Base-by-base conservation (phyloP, 2,113 vertebrate species). In the Pterocles gutturalis region DNA sequence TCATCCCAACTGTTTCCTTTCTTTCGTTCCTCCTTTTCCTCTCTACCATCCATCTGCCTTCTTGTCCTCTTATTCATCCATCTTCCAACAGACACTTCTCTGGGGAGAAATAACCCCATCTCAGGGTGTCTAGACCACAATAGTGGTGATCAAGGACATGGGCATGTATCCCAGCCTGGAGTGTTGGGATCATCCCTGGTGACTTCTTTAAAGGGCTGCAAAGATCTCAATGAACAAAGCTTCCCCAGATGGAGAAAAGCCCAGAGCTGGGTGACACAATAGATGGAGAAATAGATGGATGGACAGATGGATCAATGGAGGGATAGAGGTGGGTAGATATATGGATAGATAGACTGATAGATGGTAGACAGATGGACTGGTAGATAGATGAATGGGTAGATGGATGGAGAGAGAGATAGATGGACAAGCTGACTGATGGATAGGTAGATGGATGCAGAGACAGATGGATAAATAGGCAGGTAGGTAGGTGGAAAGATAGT, bases 131-230 rank as follows among this genome's bases (percentile, higher is more conserved):
- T 19, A 55, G 36, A 13, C 14, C 6, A 7, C 26, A 15, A 19
- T 0, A 0, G 9, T 53, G 31, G 4, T 31, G 38, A 41, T 36
- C 18, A 49, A 60, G 28, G 70, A 67, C 3, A 2, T 3, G 10
- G 70, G 10, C 11, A 17, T n/a, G 1, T 81, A 41, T 75, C 60
- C 34, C 33, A 65, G 22, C 1, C 10, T 48, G 66, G 38, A 58
- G 24, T 10, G 15, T 2, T 61, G 22, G 6, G 54, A 5, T 83
- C 6, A 53, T 46, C 41, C 51, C 36, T 1, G 2, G 19, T 43
- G 22, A n/a, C 4, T 49, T 55, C 58, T 64, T 38, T 45, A 45
- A 33, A 20, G n/a, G 7, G 29, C 7, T 3, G 0, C 26, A 9
- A 41, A 83, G 25, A 5, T 69, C 45, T 69, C 58, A 21, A 7